Base-by-base conservation (phyloP, 2,797 vertebrate species). In the Arctocebus calabarensis region DNA sequence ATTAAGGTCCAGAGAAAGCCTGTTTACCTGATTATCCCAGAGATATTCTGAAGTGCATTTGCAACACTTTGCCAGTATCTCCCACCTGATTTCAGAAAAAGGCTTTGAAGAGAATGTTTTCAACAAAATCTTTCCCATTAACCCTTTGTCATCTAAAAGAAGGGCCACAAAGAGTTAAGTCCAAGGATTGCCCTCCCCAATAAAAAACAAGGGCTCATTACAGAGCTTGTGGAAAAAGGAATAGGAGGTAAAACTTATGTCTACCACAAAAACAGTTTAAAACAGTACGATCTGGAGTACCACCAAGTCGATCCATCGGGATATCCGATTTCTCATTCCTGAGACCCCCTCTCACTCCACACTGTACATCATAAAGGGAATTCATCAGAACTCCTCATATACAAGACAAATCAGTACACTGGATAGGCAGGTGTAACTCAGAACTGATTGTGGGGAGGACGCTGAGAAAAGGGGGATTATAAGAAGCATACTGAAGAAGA, bases 11-110 rank as follows among this genome's bases (percentile, higher is more conserved):
- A 20, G 45, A 85, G 64, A 71, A 93, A 71, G 4, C 23, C 22
- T 61, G 32, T 55, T 66, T 88, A 11, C 45, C 17, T 95, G 74
- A 92, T 43, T 88, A 88, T 81, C 84, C 66, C 82, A 64, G 94
- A 89, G 57, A 40, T 77, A 90, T 23, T 7, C 91, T 23, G 27
- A 64, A 10, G 0, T 40, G 34, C 37, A 71, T 78, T 90, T 75
- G 77, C 1, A 78, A 88, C 12, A 64, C 9, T 91, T 93, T n/a
- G 68, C 48, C 17, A 57, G 32, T 81, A 64, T 71, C 64, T 83
- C 85, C 70, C 43, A 17, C 17, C 9, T 85, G 34, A 52, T 94
- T 93, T 82, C 78, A 73, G n/a, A 66, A 92, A 88, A 79, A 45
- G 9, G 16, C 16, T 91, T 64, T 74, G 43, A 5, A 74, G 37